Evolutionary conservation across 2,113 vertebrate species (phyloP), one percentile per base, ranked within the genome.

Genomic region (Tenebrosternarchus preto): DNA sequence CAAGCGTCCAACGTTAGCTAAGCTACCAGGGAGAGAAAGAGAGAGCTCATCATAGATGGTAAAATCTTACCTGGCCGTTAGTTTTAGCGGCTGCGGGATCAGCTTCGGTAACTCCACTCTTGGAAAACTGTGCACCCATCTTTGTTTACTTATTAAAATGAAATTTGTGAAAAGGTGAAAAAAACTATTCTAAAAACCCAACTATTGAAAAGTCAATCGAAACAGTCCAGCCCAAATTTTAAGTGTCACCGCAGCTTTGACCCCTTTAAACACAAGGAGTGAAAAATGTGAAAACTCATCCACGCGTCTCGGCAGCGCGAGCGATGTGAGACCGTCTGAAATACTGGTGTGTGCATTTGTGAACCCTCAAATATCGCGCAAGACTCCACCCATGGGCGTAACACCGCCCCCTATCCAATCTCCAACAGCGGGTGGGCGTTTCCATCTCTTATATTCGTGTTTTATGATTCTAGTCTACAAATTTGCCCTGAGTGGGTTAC

Each of bases 101-200:
- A 86, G 93, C 87, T 69, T 91, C 94, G 88, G 92, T 91, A 88
- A 93, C 93, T 92, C 93, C 93, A 90, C 94, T 93, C 92, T 96
- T 96, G 84, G 96, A 94, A 92, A 93, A 91, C 83, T 94, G 94
- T 89, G 94, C 93, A 85, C 96, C 96, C 95, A 96, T 96, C 89
- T 75, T 86, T 76, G 74, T 55, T 57, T 82, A 68, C 71, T 87
- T 15, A 71, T 50, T 50, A 12, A 15, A 50, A 50, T 50, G 0
- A 50, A 50, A 50, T 50, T 15, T 50, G 43, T 15, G 43, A 50
- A 50, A 50, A 50, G 43, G 43, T 2, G 8, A 15, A 36, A 50
- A 50, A 50, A 50, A 2, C 43, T 50, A 50, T 12, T 36, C 33
- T n/a, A n/a, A n/a, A 36, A 36, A 36, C 33, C 33, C 6, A 36